Conservation (phyloP, 2,113 vertebrate species). For the Limnothrissa miodon region DNA sequence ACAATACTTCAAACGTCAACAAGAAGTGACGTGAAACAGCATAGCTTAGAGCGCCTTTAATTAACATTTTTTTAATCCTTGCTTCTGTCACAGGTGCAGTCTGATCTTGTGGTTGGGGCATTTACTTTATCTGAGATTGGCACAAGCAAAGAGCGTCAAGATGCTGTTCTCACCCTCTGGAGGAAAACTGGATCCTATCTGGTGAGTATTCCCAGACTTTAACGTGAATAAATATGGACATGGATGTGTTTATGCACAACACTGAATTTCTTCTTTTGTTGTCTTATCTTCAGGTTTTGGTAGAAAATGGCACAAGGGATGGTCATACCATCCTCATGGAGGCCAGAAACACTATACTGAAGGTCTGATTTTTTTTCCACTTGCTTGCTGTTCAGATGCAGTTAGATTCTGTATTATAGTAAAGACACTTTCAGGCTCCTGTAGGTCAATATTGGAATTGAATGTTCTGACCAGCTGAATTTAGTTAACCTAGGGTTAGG, state of each 20-base stretch:
- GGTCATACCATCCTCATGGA: slow-evolving; percentile 86
- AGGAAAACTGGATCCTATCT: slow-evolving; percentile 82
- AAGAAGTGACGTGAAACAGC: no score
- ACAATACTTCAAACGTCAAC: no score
- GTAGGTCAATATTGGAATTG: not conserved
- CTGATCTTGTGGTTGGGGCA: slow-evolving; percentile 78
- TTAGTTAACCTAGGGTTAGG: not conserved
- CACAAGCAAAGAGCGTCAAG: slow-evolving; percentile 58
- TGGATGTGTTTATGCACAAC: no score
- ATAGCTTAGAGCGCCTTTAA: no score
- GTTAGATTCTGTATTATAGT: not conserved
- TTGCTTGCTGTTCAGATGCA: not conserved
- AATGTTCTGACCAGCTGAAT: not conserved
- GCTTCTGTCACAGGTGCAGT: slow-evolving; percentile 73
- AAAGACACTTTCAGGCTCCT: not conserved
- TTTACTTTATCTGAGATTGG: slow-evolving; percentile 82
- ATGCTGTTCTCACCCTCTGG: slow-evolving; percentile 76
- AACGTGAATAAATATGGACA: no score
- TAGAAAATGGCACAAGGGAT: slow-evolving; percentile 86
- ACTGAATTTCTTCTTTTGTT: not conserved
- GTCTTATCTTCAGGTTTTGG: slow-evolving; percentile 70
- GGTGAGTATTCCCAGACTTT: no score
- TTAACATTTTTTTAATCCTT: not conserved
- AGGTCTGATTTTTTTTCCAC: slow-evolving; percentile 52
- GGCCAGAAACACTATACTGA: slow-evolving; percentile 75